Evolutionary conservation across 2,888 invertebrate species (phyloP).

Genomic region (Dasypogon diadema): DNA sequence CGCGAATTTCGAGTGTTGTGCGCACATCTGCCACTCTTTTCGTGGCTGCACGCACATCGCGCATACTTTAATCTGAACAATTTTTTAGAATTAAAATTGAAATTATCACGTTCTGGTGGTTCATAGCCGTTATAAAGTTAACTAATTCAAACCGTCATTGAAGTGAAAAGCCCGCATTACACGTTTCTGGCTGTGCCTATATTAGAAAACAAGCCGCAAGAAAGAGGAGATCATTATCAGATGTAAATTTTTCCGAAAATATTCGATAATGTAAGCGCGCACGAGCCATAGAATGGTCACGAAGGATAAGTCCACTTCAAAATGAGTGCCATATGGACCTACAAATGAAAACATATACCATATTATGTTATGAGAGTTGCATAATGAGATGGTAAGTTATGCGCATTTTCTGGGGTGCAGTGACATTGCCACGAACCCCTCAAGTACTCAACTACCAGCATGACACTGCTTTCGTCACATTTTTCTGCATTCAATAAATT

Average conservation of each 20-base stretch:
- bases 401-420: slow-evolving; percentile 43
- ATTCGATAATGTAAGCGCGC: slow-evolving; percentile 23
- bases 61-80: neutral
- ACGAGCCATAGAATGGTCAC: slow-evolving; percentile 45
- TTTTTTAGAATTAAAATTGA: neutral
- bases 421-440: too few relatives aligned
- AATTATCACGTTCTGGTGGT: neutral
- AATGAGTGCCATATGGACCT: slow-evolving; percentile 39
- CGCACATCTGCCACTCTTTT: too few relatives aligned
- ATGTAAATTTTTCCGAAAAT: slow-evolving; percentile 40
- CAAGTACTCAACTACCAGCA: too few relatives aligned
- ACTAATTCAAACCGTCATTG: slow-evolving; percentile 38
- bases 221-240: slow-evolving; percentile 30
- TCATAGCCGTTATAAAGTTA: slow-evolving; percentile 15
- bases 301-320: neutral
- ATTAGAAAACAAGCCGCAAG: slow-evolving; percentile 15
- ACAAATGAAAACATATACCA: neutral
- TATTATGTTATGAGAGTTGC: slow-evolving; percentile 1
- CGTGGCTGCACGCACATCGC: too few relatives aligned
- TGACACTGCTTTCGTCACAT: too few relatives aligned
- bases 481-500: too few relatives aligned
- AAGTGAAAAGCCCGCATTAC: slow-evolving; percentile 33
- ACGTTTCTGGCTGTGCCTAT: neutral
- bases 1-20: neutral
- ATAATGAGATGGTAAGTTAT: slow-evolving; percentile 40